phyloP scores from a whole-genome alignment of 2,113 vertebrate genomes.

The Sporophila hypoxantha region DNA sequence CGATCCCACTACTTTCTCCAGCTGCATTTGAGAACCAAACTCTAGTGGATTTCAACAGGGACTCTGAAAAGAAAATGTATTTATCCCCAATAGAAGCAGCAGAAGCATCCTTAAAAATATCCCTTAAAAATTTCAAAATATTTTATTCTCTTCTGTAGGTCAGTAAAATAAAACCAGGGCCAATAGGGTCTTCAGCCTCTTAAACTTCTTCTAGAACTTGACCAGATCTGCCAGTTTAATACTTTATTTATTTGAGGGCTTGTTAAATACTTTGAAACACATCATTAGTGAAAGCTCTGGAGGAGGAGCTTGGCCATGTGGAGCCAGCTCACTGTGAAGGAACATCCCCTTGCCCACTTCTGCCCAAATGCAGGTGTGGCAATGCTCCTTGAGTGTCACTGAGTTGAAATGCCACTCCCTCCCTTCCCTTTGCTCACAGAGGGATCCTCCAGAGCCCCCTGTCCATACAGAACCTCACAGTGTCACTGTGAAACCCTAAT shows the following conservation, averaged over 20 bases:
- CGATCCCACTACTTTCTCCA: background rate
- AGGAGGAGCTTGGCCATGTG: rapidly evolving
- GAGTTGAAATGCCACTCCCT: background rate
- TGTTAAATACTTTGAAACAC: background rate
- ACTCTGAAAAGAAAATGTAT: background rate
- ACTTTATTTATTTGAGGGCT: background rate
- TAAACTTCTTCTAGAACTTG: background rate
- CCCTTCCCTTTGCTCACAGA: background rate
- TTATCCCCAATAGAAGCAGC: background rate
- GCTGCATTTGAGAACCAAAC: background rate
- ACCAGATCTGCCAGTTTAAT: background rate
- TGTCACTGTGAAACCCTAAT: too few species aligned
- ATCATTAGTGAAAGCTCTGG: background rate
- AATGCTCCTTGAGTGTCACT: background rate
- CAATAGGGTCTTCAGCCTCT: background rate
- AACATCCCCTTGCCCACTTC: background rate
- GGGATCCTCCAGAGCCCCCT: background rate
- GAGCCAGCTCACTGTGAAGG: rapidly evolving
- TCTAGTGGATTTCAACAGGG: background rate
- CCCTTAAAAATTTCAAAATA: background rate
- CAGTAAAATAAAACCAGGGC: background rate
- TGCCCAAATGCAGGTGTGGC: rapidly evolving
- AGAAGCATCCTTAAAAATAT: background rate
- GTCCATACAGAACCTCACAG: rapidly evolving
- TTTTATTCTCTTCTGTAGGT: background rate